Base-by-base conservation (phyloP, 2,113 vertebrate species). In the Aepyceros melampus region DNA sequence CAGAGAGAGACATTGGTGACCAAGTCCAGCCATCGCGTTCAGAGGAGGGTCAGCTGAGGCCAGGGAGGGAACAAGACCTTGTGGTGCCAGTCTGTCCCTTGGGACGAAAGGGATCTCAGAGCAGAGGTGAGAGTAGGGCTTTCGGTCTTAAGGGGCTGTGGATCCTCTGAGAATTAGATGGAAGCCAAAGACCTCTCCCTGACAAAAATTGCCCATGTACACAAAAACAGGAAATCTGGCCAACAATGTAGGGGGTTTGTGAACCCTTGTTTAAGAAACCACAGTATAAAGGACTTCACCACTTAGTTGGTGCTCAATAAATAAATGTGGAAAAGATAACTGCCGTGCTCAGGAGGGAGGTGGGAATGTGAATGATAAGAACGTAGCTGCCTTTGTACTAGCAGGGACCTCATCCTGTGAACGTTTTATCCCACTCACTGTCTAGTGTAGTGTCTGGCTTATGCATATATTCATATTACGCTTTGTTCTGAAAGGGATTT, bases 401-500 rank as follows among this genome's bases (percentile, higher is more conserved):
- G 88, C 78, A 85, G 92, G 82, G 51, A 88, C 81, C 58, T 79
- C 91, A 47, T 96, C 95, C 87, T 79, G 87, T 43, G 56, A 92
- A 76, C 33, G 60, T 36, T 71, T 96, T 78, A 91, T 93, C 53
- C 96, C 55, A 58, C 83, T 91, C 93, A 15, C 67, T 79, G 60
- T 91, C 96, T 93, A 74, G 74, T 89, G 2, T 43, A 3, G 21
- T 82, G 10, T 83, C 91, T 91, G 94, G 78, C 40, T 97, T 90
- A 71, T 82, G 93, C 85, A 62, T 83, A 47, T 91, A 94, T 92
- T 97, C 93, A 88, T 85, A 94, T 49, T 84, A 36, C 7, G 1
- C 89, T 96, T 94, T 94, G 67, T 94, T 96, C 93, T 11, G 12
- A 91, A 95, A 89, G 93, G 49, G 36, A 94, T 96, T 97, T 95